phyloP scores from a whole-genome alignment of 1,140 invertebrate species.

The Bombus waltoni region DNA sequence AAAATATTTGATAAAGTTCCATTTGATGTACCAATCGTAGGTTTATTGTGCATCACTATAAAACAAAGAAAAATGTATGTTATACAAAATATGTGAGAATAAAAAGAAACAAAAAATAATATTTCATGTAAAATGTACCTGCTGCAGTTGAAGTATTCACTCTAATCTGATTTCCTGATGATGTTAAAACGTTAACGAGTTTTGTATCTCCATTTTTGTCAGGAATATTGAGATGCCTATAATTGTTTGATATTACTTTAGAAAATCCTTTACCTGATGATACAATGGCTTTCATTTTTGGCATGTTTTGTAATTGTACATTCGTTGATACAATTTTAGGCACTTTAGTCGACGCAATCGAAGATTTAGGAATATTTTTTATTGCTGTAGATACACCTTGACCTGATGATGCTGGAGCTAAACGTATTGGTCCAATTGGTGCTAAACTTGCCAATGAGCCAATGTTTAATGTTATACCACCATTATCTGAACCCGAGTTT shows the following conservation, averaged over 20 bases:
- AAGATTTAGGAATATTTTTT: constrained; percentile 56
- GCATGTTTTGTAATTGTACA: constrained; percentile 52
- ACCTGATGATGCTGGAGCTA: constrained; percentile 68
- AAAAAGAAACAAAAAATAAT: too few relatives aligned
- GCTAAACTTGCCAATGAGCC: constrained; percentile 81
- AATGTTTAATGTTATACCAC: constrained; percentile 82
- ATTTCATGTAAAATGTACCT: constrained; percentile 51
- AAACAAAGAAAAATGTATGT: constrained; percentile 9
- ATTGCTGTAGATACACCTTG: constrained; percentile 39
- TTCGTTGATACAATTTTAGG: constrained; percentile 68
- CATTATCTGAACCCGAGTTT: constrained; percentile 68
- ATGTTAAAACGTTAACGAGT: constrained; percentile 69
- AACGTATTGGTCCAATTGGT: constrained; percentile 79
- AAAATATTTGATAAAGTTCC: constrained; percentile 69
- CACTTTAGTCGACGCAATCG: constrained; percentile 58
- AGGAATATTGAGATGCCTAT: constrained; percentile 66
- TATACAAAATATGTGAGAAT: constrained; percentile 17
- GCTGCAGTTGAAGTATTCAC: constrained; percentile 57
- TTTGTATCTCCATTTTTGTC: constrained; percentile 70
- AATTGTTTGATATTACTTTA: constrained; percentile 68
- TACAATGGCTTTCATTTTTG: constrained; percentile 75
- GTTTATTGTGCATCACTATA: constrained; percentile 55
- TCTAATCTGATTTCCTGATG: constrained; percentile 64
- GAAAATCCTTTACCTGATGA: constrained; percentile 70
- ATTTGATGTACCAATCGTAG: constrained; percentile 50